Conservation (phyloP, 2,888 invertebrate genomes). For the Toxonevra muliebris region DNA sequence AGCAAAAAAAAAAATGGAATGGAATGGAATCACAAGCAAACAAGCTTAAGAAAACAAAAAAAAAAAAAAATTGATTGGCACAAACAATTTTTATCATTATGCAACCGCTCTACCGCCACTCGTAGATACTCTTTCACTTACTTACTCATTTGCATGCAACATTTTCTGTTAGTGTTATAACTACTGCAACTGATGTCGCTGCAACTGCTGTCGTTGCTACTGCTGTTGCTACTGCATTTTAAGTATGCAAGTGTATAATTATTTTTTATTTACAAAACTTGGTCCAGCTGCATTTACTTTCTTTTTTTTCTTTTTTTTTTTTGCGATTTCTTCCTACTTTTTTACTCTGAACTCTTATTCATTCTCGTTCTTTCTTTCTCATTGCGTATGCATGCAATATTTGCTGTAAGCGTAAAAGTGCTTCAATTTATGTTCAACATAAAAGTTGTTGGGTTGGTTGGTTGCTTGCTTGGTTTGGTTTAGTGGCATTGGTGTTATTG, state of each 20-base stretch:
- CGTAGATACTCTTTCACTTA: too few species aligned
- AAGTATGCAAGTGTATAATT: conserved; percentile 26
- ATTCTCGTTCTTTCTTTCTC: too few species aligned
- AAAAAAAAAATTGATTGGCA: too few species aligned
- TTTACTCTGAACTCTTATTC: too few species aligned
- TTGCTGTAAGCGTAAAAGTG: conserved; percentile 12
- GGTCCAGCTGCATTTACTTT: conserved; percentile 24
- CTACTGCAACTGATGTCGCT: neutral
- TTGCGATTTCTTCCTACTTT: neutral
- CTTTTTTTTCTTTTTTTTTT: conserved; percentile 2
- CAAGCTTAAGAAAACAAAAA: too few species aligned
- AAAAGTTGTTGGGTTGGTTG: conserved; percentile 22
- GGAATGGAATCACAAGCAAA: too few species aligned
- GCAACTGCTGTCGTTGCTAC: neutral
- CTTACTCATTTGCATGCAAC: neutral
- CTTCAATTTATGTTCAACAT: conserved; percentile 25
- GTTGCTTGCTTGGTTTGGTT: neutral
- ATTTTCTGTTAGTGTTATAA: neutral
- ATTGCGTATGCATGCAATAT: too few species aligned
- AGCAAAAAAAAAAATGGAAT: too few species aligned
- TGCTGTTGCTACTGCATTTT: conserved; percentile 1
- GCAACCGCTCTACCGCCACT: too few species aligned
- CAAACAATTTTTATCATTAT: too few species aligned
- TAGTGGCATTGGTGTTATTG: neutral
- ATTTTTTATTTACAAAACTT: conserved; percentile 36